Base-by-base conservation (phyloP, 2,888 invertebrate species). In the Volucella inanis region DNA sequence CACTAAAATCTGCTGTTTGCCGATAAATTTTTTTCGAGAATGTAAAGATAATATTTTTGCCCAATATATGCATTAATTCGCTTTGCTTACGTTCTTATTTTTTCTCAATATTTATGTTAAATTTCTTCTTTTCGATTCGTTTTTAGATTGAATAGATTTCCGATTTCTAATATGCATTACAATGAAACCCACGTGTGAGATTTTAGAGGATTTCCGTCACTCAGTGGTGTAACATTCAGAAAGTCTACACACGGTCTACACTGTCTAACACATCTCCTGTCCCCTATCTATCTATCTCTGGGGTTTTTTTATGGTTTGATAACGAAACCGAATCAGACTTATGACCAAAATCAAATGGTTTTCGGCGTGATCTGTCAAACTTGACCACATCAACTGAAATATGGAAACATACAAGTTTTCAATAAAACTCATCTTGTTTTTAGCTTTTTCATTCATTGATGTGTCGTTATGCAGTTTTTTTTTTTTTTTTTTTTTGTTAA, bases 151-250 rank as follows among this genome's bases (percentile, higher is more conserved):
- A 67, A 45, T 65, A 31, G 39, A 65, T 50, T 45, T 47, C 43
- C 50, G 45, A 52, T 52, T 59, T 61, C 57, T 57, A 45, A 15
- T 38, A 55, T 14, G 38, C 31, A 15, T 54, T 15, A 8, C 18
- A 59, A 38, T 22, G 47, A 64, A 47, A 18, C 41, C 64, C 74
- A 74, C 74, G 64, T 65, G 74, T 65, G 39, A 41, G n/a, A 31
- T 31, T 31, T 4, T 31, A 31, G 31, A 31, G 31, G 6, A 31
- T 31, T 31, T 31, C 31, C 31, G 31, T 6, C 31, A 31, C 31
- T 6, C 4, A 31, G 31, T 31, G 31, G 31, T 31, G 6, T 31
- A 3, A 31, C 31, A 31, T 6, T 31, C 31, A 31, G 31, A 31
- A 0, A 31, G 31, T 31, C 31, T 31, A 31, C 31, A 31, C 31